Percentiles rank a stretch among this genome's conserved stretches.
These are phyloP conservation scores for Hyposoter dolosus DNA, from an alignment of 2,888 invertebrate species.

Conservation along the genomic window DNA sequence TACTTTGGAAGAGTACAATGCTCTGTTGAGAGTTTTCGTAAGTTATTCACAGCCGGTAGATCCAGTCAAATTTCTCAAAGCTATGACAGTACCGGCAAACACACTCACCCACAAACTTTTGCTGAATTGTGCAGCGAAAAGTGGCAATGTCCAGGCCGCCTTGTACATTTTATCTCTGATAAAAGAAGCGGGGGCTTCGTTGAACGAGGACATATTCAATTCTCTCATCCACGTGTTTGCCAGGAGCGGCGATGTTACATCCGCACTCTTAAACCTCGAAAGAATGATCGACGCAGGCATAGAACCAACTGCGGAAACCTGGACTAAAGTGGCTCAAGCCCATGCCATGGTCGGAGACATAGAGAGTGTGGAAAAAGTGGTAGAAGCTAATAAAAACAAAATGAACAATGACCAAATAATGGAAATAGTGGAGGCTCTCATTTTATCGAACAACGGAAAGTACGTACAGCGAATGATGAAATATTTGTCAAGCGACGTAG, in stretches of 20 bases:
- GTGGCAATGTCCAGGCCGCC: constrained; percentile 87
- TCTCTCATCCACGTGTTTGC: constrained; percentile 87
- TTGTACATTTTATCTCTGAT: constrained; percentile 87
- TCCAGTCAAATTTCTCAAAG: constrained; percentile 85
- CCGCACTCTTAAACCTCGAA: constrained; percentile 85
- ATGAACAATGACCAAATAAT: constrained; percentile 84
- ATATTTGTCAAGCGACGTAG: constrained; percentile 81
- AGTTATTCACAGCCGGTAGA: constrained; percentile 86
- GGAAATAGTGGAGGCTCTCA: constrained; percentile 85
- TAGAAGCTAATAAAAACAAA: constrained; percentile 73
- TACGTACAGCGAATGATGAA: constrained; percentile 83
- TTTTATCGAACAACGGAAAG: constrained; percentile 78
- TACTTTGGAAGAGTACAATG: constrained; percentile 86
- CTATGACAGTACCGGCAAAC: constrained; percentile 85
- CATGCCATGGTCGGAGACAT: constrained; percentile 85
- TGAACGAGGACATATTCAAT: constrained; percentile 87
- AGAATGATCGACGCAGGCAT: constrained; percentile 88
- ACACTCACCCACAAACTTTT: constrained; percentile 87
- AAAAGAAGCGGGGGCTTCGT: constrained; percentile 86
- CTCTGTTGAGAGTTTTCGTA: constrained; percentile 87
- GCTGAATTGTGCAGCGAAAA: constrained; percentile 84
- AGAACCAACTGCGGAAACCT: constrained; percentile 85
- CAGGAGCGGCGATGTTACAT: constrained; percentile 82
- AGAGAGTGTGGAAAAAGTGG: constrained; percentile 81
- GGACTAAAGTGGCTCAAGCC: constrained; percentile 85